Conservation (phyloP, 1,140 invertebrate species). For the Drosophila parvula region DNA sequence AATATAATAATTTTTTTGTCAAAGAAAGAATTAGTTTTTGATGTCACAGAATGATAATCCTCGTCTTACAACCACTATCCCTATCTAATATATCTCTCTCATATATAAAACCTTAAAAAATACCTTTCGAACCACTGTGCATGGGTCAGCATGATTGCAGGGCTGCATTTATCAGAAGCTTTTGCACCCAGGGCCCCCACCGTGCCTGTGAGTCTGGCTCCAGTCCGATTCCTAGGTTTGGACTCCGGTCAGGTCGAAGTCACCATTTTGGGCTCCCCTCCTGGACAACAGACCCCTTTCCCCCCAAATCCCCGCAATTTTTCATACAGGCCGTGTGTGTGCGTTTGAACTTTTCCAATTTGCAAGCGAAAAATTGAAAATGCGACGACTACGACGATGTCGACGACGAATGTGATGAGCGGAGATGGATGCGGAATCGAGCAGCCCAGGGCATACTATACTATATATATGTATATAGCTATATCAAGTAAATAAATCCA, state of each 20-base stretch:
- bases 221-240: conserved; percentile 29
- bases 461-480: conserved; percentile 23
- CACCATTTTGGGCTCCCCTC: conserved; percentile 48
- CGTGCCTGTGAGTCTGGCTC: conserved; percentile 59
- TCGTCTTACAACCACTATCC: no score
- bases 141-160: conserved; percentile 57
- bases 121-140: conserved; percentile 33
- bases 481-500: conserved; percentile 76
- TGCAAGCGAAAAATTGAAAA: conserved; percentile 82
- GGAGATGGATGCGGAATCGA: conserved; percentile 13
- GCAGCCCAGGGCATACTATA: not conserved
- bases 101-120: no score
- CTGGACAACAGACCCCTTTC: conserved; percentile 1
- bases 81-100: no score
- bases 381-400: conserved; percentile 54
- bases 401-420: conserved; percentile 54
- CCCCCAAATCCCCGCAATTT: not conserved
- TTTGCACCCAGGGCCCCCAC: conserved; percentile 61
- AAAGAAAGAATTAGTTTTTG: no score
- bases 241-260: conserved; percentile 42
- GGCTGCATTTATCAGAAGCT: conserved; percentile 70
- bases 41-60: not conserved
- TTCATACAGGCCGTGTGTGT: conserved; percentile 29
- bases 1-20: no score
- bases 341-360: conserved; percentile 81